These are phyloP conservation scores for Anagyrus pseudococci DNA, from an alignment of 2,888 invertebrate species.

Conservation along the genomic window DNA sequence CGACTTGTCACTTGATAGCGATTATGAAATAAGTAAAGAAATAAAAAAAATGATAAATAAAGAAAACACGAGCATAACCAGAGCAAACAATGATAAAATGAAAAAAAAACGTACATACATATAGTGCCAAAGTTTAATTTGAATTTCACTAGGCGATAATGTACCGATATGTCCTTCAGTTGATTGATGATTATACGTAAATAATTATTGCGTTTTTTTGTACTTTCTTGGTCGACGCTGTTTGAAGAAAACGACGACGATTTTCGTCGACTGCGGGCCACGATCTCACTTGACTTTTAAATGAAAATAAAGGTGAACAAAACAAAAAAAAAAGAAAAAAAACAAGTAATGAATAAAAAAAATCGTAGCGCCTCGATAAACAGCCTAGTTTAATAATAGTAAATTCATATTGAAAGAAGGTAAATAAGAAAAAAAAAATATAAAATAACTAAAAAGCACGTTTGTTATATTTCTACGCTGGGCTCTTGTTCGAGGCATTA, in stretches of 20 bases:
- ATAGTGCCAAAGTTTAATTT: constrained; percentile 32
- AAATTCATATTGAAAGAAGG: constrained; percentile 56
- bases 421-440: constrained; percentile 40
- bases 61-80: constrained; percentile 10
- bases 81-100: background rate
- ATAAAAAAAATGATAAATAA: constrained; percentile 11
- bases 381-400: constrained; percentile 57
- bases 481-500: constrained; percentile 59
- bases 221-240: constrained; percentile 36
- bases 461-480: constrained; percentile 62
- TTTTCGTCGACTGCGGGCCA: constrained; percentile 42
- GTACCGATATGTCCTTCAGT: constrained; percentile 10
- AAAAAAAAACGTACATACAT: constrained; percentile 27
- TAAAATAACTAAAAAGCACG: constrained; percentile 45
- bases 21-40: constrained; percentile 16
- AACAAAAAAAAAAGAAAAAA: constrained; percentile 40
- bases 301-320: constrained; percentile 21
- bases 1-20: constrained; percentile 32
- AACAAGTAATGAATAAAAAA: constrained; percentile 38
- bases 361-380: constrained; percentile 51
- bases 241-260: constrained; percentile 39
- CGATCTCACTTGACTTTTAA: constrained; percentile 54
- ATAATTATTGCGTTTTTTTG: constrained; percentile 12
- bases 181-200: constrained; percentile 4
- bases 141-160: constrained; percentile 26